phyloP scores from a whole-genome alignment of 2,797 vertebrate genomes.

The Megalops cyprinoides region DNA sequence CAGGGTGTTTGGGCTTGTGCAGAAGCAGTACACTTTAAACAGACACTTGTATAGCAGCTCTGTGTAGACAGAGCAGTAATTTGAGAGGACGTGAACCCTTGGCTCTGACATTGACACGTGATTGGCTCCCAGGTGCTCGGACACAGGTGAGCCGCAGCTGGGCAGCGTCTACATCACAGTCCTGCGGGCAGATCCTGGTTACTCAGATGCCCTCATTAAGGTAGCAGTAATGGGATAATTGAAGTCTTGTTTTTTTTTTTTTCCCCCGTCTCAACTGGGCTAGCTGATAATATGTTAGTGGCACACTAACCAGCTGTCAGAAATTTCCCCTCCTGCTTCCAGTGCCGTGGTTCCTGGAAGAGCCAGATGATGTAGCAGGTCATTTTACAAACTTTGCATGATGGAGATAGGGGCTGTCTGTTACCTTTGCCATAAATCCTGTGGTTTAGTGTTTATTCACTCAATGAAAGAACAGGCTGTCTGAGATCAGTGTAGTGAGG shows the following conservation, averaged over 20 bases:
- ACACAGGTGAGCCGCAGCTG: not conserved
- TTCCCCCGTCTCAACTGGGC: too few species aligned
- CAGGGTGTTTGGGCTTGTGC: too few species aligned
- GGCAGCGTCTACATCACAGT: not conserved
- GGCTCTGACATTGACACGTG: not conserved
- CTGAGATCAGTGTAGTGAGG: not conserved
- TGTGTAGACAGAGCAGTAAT: not conserved
- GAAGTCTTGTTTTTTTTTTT: constrained; percentile 18
- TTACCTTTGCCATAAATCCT: not conserved
- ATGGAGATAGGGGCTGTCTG: not conserved
- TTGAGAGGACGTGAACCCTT: not conserved
- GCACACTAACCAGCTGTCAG: not conserved
- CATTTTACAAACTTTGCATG: not conserved
- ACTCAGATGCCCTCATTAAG: not conserved
- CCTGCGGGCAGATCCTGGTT: not conserved
- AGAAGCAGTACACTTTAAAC: too few species aligned
- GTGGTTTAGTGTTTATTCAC: constrained; percentile 12
- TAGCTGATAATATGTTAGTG: not conserved
- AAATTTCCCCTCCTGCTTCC: constrained; percentile 20
- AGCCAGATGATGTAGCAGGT: not conserved
- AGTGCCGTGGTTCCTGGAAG: not conserved
- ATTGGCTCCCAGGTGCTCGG: not conserved
- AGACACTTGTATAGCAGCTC: not conserved
- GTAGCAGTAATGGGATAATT: not conserved
- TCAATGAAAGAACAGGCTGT: not conserved